phyloP scores from a whole-genome alignment of 2,113 vertebrate species.

The Ctenodactylus gundi region DNA sequence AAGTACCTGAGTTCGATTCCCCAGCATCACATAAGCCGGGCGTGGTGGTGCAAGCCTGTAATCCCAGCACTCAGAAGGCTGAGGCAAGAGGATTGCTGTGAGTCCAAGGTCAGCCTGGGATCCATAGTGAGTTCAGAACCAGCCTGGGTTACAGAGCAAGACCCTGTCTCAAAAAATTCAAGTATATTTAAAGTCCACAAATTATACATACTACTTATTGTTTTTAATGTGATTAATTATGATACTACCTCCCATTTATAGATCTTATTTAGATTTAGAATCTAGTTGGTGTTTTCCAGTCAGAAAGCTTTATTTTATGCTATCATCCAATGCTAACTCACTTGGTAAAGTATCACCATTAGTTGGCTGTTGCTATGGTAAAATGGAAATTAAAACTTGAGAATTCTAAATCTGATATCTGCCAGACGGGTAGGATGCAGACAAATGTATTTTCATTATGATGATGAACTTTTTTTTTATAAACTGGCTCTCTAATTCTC shows the following conservation, averaged over 20 bases:
- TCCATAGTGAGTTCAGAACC: too few relatives aligned
- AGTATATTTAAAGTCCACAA: conserved; percentile 35
- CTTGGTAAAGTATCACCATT: conserved; percentile 10
- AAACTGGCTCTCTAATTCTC: conserved; percentile 14
- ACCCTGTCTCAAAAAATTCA: too few relatives aligned
- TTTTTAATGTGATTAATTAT: conserved; percentile 23
- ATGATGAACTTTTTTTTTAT: neutral
- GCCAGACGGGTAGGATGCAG: conserved; percentile 51
- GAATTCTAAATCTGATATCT: conserved; percentile 56
- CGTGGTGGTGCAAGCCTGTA: too few relatives aligned
- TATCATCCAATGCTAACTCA: conserved; percentile 32
- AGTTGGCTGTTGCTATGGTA: conserved; percentile 57
- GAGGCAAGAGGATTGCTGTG: too few relatives aligned
- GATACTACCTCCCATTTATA: conserved; percentile 3
- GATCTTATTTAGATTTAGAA: conserved; percentile 31
- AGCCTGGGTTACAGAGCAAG: too few relatives aligned
- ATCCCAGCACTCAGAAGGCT: too few relatives aligned
- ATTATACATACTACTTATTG: neutral
- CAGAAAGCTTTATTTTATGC: conserved; percentile 31
- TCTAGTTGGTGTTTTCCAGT: neutral
- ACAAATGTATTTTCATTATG: conserved; percentile 43
- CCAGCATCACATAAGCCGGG: too few relatives aligned
- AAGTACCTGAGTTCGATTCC: too few relatives aligned
- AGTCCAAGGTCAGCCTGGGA: too few relatives aligned
- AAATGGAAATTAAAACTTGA: conserved; percentile 62